These are phyloP conservation scores for Pseudeuparius sepicola DNA, from an alignment of 2,888 invertebrate genomes.

Conservation along the genomic window DNA sequence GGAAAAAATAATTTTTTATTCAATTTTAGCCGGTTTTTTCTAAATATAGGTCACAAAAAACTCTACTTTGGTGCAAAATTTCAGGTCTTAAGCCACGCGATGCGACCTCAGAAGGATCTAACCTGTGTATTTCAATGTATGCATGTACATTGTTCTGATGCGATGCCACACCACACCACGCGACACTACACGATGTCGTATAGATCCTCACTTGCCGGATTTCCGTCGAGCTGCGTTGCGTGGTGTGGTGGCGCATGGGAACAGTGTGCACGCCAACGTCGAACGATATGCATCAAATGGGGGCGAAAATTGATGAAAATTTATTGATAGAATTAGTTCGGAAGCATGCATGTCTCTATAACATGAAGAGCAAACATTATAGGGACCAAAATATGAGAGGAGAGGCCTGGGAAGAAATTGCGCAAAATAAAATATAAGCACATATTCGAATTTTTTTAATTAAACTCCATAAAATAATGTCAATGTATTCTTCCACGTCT, in stretches of 20 bases:
- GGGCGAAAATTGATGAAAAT: conserved; percentile 10
- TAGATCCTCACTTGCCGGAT: conserved; percentile 5
- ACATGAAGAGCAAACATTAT: conserved; percentile 10
- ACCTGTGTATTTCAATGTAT: no score
- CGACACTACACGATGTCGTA: conserved; percentile 7
- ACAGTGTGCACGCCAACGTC: conserved; percentile 7
- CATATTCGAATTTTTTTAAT: conserved; percentile 6
- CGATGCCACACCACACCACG: no score
- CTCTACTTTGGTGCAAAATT: no score
- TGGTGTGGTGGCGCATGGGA: conserved; percentile 1
- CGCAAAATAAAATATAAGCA: conserved; percentile 2
- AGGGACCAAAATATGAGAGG: conserved; percentile 11
- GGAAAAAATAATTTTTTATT: no score
- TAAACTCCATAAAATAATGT: conserved; percentile 1
- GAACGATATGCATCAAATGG: conserved; percentile 3
- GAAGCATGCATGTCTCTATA: no score
- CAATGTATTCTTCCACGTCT: conserved; percentile 14
- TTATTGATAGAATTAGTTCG: conserved; percentile 7
- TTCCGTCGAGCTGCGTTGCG: conserved; percentile 5
- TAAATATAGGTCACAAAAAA: no score
- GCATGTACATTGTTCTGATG: no score
- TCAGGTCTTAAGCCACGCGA: no score
- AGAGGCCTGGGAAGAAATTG: conserved; percentile 13
- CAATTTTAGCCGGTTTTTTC: no score
- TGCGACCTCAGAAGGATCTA: no score